Evolutionary conservation across 2,113 vertebrate species (phyloP).

Genomic region (Clarias gariepinus): DNA sequence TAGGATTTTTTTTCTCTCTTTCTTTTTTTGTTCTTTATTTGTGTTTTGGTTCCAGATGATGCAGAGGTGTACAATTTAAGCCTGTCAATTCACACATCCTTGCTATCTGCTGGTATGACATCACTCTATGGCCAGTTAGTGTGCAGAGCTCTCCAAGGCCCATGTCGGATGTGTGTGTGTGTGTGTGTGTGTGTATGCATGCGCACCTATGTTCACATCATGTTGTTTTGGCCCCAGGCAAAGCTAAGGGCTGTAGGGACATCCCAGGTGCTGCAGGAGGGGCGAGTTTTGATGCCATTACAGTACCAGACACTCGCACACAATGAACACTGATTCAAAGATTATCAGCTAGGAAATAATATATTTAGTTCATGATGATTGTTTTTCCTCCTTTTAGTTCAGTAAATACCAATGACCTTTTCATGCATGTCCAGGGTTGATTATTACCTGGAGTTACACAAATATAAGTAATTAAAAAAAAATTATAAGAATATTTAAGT

Average conservation of each 20-base stretch:
- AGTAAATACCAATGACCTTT: neutral
- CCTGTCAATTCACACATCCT: slow-evolving; percentile 41
- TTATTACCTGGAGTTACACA: neutral
- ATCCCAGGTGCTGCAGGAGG: slow-evolving; percentile 49
- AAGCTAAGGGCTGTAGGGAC: slow-evolving; percentile 56
- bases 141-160: slow-evolving; percentile 26
- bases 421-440: neutral
- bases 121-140: slow-evolving; percentile 28
- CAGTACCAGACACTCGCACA: slow-evolving; percentile 45
- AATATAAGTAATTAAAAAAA: neutral
- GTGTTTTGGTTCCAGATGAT: neutral
- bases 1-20: neutral
- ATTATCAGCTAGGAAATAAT: neutral
- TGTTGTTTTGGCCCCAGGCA: slow-evolving; percentile 60
- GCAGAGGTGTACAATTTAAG: slow-evolving; percentile 7
- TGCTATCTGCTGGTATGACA: slow-evolving; percentile 44
- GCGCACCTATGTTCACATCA: slow-evolving; percentile 35
- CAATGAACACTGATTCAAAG: slow-evolving; percentile 26
- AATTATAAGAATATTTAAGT: neutral
- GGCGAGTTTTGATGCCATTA: slow-evolving; percentile 59
- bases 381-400: neutral
- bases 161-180: slow-evolving; percentile 7
- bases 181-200: slow-evolving; percentile 21
- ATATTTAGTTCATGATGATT: neutral
- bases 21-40: neutral